Conservation (phyloP, 1,140 invertebrate genomes). For the Brachionus koreanus region DNA sequence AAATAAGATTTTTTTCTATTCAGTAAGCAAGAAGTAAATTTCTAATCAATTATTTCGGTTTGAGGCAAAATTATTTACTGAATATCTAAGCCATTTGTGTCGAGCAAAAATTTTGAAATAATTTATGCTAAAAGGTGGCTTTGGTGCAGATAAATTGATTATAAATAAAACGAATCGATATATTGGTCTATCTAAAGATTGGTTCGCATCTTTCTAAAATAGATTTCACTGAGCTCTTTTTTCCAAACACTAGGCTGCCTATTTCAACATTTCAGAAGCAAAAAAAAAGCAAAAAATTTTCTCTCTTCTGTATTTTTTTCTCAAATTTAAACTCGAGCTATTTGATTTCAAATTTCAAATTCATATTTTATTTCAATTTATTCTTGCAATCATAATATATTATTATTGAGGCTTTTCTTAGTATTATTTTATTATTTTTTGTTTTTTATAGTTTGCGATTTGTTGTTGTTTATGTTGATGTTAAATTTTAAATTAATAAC, state of each 20-base stretch:
- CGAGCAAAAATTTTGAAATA: not conserved
- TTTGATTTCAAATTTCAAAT: slow-evolving; percentile 13
- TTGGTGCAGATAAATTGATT: not conserved
- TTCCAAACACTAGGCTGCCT: not conserved
- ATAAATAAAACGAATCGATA: not conserved
- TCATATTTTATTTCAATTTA: slow-evolving; percentile 34
- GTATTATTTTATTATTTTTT: slow-evolving; percentile 25
- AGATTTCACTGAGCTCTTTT: not conserved
- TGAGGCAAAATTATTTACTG: not conserved
- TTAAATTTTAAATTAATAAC: slow-evolving; percentile 19
- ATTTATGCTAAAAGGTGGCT: not conserved
- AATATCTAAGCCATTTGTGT: not conserved
- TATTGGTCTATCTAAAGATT: not conserved
- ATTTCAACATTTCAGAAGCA: not conserved
- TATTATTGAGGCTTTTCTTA: not conserved
- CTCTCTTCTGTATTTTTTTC: not conserved
- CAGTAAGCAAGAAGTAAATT: not conserved
- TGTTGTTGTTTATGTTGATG: slow-evolving; percentile 27
- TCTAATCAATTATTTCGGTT: not conserved
- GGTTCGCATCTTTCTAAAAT: not conserved
- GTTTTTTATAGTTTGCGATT: slow-evolving; percentile 20
- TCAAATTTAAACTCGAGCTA: not conserved
- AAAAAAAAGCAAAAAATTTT: not conserved
- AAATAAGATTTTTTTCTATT: too few species aligned
- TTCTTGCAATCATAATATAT: slow-evolving; percentile 12